Evolutionary conservation across 2,797 vertebrate genomes (phyloP), one percentile per base, ranked within the genome.

Genomic region (Scomberomorus guttatus): DNA sequence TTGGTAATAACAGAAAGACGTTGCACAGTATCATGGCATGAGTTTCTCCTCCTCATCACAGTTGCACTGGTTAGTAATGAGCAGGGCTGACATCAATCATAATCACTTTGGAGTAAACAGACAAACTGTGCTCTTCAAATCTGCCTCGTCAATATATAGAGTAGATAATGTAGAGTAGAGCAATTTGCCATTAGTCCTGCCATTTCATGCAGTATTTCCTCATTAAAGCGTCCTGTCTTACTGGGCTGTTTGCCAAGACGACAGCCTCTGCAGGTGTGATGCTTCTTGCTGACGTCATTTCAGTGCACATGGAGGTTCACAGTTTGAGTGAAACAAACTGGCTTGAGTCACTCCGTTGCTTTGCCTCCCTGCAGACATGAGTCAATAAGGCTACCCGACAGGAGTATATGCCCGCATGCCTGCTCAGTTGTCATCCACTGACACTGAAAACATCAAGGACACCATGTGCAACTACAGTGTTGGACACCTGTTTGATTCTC

Each of bases 321-420:
- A 70, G 80, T 82, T 64, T 82, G 82, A 86, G 56, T 71, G 71
- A 83, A 74, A 66, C 75, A 81, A 72, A 72, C 66, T 52, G 76
- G 63, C 62, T 84, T 70, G 72, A 87, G 72, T 89, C 90, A 84
- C 60, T 88, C 72, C 52, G 32, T 59, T 83, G 29, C 76, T 86
- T 72, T 75, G 56, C 71, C 61, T 89, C 86, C 77, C 80, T 77
- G 85, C 76, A 83, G 84, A 76, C 71, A 82, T 90, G 90, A 92
- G 80, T 92, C 92, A 91, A 87, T 84, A 82, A 84, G 84, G 75
- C 82, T 73, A 52, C n/a, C 81, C 83, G 80, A 77, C 75, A 55
- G 18, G n/a, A 60, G 68, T 50, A 67, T 56, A 72, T 25, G 71
- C 37, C 71, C 67, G 59, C 18, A 54, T 69, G 78, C 60, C 66